A percentile compares a stretch with the other conserved stretches of the same genome.
Conservation (phyloP, 2,797 vertebrate genomes). For the Dryobates pubescens region DNA sequence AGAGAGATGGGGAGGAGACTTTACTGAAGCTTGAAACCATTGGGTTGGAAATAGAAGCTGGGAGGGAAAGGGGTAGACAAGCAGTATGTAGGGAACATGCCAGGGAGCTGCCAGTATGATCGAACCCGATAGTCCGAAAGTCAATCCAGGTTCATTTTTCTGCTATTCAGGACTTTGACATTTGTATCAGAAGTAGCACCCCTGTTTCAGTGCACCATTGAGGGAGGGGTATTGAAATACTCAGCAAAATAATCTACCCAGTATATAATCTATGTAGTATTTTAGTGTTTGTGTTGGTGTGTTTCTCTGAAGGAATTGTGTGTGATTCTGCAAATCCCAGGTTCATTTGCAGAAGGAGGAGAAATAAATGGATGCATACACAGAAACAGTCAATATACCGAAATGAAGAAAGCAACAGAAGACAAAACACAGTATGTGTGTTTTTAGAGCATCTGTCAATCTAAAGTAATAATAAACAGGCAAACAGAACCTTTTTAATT, state of each 20-base stretch:
- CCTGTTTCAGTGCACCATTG: neutral
- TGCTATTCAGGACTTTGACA: neutral
- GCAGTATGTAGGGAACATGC: neutral
- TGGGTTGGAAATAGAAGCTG: neutral
- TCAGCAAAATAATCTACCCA: neutral
- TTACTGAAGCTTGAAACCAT: neutral
- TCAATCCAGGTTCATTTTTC: neutral
- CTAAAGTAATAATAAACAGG: conserved; percentile 53
- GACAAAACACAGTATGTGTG: conserved; percentile 51
- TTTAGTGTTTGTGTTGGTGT: neutral
- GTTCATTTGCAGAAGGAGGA: conserved; percentile 32
- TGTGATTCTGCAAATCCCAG: conserved; percentile 29
- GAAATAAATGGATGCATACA: conserved; percentile 25
- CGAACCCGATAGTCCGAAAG: neutral
- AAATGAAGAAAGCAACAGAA: conserved; percentile 46
- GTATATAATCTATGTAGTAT: neutral
- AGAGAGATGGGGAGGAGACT: neutral
- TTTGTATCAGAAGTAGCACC: neutral
- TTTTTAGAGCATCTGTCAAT: conserved; percentile 58
- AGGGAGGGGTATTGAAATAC: neutral
- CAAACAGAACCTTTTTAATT: conserved; percentile 65
- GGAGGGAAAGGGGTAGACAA: neutral
- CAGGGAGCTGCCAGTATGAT: neutral
- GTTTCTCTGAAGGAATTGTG: neutral
- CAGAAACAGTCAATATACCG: conserved; percentile 2